Percentiles rank a stretch among this genome's conserved stretches.
Evolutionary conservation across 2,888 invertebrate species (phyloP).

Genomic region (Mythimna albipuncta): DNA sequence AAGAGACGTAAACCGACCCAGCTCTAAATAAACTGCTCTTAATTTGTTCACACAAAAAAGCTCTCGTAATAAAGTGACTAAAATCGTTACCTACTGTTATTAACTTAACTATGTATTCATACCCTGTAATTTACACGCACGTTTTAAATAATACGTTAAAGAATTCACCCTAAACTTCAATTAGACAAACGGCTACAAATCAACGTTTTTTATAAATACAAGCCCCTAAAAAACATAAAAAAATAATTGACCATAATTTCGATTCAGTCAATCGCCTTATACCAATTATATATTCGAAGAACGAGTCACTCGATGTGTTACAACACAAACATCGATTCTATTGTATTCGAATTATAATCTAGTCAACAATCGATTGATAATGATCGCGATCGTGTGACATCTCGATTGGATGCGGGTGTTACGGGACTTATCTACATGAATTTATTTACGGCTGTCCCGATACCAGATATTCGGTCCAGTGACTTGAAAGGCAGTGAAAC

Average conservation of each 20-base stretch:
- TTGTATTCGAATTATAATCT: constrained; percentile 75
- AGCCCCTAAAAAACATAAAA: constrained; percentile 45
- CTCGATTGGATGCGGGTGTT: constrained; percentile 80
- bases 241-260: constrained; percentile 54
- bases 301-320: constrained; percentile 59
- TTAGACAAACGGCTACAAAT: constrained; percentile 46
- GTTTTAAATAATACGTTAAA: constrained; percentile 28
- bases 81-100: constrained; percentile 13
- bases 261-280: constrained; percentile 57
- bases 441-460: constrained; percentile 61
- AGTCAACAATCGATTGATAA: constrained; percentile 72
- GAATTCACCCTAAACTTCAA: constrained; percentile 30
- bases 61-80: not conserved
- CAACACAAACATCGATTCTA: constrained; percentile 66
- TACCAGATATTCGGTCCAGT: constrained; percentile 37
- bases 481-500: constrained; percentile 33
- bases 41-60: constrained; percentile 19
- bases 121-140: constrained; percentile 45
- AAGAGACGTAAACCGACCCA: not conserved
- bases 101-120: constrained; percentile 22
- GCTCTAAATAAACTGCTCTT: constrained; percentile 18
- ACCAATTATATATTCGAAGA: constrained; percentile 71
- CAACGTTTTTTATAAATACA: constrained; percentile 52
- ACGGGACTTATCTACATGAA: constrained; percentile 61
- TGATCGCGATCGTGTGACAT: constrained; percentile 72